These are phyloP conservation scores for Frankliniella intonsa DNA, from an alignment of 2,888 invertebrate species.

Conservation along the genomic window DNA sequence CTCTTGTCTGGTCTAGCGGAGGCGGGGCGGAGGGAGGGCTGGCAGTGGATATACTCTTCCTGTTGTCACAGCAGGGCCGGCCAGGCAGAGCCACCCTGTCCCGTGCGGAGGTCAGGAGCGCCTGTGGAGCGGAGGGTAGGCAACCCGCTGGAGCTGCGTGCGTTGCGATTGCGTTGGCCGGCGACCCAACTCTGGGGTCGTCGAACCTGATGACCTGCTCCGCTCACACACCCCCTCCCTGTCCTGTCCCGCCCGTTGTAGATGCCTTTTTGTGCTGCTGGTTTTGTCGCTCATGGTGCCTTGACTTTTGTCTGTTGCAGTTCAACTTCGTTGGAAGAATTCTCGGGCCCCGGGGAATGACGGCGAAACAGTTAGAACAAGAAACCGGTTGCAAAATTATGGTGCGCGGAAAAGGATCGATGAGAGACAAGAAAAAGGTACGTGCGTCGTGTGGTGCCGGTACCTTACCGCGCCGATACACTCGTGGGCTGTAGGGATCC, in stretches of 20 bases:
- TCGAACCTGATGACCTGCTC: not conserved
- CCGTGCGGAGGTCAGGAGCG: not conserved
- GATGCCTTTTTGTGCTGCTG: conserved; percentile 36
- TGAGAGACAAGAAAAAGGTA: conserved; percentile 99
- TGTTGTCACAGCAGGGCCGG: not conserved
- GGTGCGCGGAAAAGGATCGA: conserved; percentile 99
- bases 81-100: not conserved
- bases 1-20: not conserved
- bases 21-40: not conserved
- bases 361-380: conserved; percentile 98
- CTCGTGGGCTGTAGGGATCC: too few species aligned
- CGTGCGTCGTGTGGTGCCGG: conserved; percentile 42
- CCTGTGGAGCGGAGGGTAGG: too few species aligned
- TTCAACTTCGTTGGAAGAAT: conserved; percentile 99
- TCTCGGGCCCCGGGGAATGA: conserved; percentile 99
- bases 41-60: too few species aligned
- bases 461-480: too few species aligned
- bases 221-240: conserved; percentile 10
- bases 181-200: too few species aligned
- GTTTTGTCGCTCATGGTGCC: conserved; percentile 31
- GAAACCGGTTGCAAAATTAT: conserved; percentile 99
- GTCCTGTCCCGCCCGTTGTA: not conserved
- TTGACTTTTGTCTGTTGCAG: conserved; percentile 61
- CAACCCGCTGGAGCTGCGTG: too few species aligned
- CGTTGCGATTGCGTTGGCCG: too few species aligned